Evolutionary conservation across 2,797 vertebrate species (phyloP).

Genomic region (Oreonectes daqikongensis): DNA sequence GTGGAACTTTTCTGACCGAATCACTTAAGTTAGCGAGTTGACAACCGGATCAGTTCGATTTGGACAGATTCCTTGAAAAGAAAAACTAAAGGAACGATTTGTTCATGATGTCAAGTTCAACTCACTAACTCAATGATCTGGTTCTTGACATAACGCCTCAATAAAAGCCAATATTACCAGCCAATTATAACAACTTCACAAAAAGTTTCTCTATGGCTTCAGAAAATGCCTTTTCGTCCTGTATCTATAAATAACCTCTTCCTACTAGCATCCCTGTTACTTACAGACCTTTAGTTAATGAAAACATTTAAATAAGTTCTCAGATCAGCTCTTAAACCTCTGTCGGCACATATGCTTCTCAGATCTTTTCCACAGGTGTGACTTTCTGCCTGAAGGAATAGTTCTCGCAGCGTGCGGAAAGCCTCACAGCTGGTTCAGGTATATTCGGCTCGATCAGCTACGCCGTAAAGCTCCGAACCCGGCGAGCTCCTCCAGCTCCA

Average conservation of each 20-base stretch:
- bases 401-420: constrained; percentile 19
- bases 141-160: background rate
- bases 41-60: background rate
- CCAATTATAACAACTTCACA: background rate
- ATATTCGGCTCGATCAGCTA: constrained; percentile 17
- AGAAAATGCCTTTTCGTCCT: background rate
- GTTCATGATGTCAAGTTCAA: background rate
- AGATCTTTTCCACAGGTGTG: constrained; percentile 18
- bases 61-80: too few relatives aligned
- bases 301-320: constrained; percentile 28
- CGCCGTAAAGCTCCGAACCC: constrained; percentile 24
- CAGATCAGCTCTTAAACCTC: constrained; percentile 23
- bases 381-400: constrained; percentile 10
- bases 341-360: constrained; percentile 18
- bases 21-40: background rate
- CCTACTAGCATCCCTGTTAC: constrained; percentile 7
- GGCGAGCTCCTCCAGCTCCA: constrained; percentile 1
- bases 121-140: background rate
- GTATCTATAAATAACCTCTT: constrained; percentile 20
- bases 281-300: constrained; percentile 22
- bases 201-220: background rate
- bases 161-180: background rate
- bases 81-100: background rate
- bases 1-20: too few relatives aligned
- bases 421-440: constrained; percentile 40